These are phyloP conservation scores for Euwallacea fornicatus DNA, from an alignment of 1,140 invertebrate genomes.

Conservation along the genomic window DNA sequence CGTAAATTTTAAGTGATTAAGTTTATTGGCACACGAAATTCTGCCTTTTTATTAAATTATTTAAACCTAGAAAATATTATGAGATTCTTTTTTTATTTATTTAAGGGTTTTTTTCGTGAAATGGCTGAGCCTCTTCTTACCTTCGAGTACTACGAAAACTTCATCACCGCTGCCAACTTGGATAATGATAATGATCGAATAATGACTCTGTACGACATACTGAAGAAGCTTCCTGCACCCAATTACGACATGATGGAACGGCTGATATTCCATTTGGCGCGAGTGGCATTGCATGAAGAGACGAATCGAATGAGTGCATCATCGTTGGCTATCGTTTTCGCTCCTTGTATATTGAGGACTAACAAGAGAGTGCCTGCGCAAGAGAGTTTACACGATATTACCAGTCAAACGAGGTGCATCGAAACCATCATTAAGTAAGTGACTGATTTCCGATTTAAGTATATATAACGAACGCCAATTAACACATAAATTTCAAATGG, in stretches of 20 bases:
- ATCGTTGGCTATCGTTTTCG: constrained; percentile 92
- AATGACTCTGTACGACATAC: constrained; percentile 79
- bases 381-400: constrained; percentile 81
- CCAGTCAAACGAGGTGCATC: constrained; percentile 79
- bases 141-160: constrained; percentile 93
- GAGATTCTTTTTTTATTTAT: constrained; percentile 7
- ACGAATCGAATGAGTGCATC: constrained; percentile 91
- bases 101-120: constrained; percentile 79
- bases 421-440: constrained; percentile 76
- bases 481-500: background rate
- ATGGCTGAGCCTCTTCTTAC: constrained; percentile 92
- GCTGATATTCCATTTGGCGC: constrained; percentile 89
- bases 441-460: background rate
- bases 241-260: constrained; percentile 92
- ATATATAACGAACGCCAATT: background rate
- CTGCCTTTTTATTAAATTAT: background rate
- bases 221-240: constrained; percentile 85
- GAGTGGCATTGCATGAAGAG: constrained; percentile 83
- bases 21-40: background rate
- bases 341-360: constrained; percentile 88
- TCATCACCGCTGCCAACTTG: constrained; percentile 83
- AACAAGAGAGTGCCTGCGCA: constrained; percentile 85
- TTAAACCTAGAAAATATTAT: too few species aligned
- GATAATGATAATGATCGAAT: constrained; percentile 80
- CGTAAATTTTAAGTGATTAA: background rate